Base-by-base conservation (phyloP, 30 jellyfish, hydroid and myxozoan genomes). In the Turritopsis dohrnii region DNA sequence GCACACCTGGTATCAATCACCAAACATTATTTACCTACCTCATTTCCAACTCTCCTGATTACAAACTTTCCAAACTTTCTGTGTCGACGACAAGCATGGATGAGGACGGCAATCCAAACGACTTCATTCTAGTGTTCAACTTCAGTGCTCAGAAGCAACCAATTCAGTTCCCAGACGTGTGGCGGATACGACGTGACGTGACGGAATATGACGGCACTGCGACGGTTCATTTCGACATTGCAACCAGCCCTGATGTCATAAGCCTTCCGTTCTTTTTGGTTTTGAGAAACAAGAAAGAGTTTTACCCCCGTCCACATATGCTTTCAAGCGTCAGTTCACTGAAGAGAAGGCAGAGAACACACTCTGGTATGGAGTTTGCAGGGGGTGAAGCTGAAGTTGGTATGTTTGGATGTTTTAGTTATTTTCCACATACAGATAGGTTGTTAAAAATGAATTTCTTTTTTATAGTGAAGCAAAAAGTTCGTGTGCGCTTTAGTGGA, bases 151-250 rank as follows among this genome's bases (percentile, higher is more conserved):
- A 71, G 41, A 85, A 85, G 69, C 86, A 84, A 54, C 97, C 95
- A 27, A 84, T 88, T 27, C 96, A 88, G 74, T 81, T 84, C 27
- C 41, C 84, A 29, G 89, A 82, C 29, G 74, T 88, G 16, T 82
- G 89, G 89, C 84, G 89, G 23, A 82, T 86, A 52, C 71, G 96
- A 17, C 84, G 98, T 30, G 98, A 93, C 69, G 66, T 89, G 24
- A 90, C 96, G 19, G 98, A 93, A 74, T 93, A 83, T 52, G 98
- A 93, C 71, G 96, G 98, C 72, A 87, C 79, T 71, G 98, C 89
- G 29, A 79, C 95, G 77, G 88, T 93, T 30, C 80, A 92, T 53
- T 86, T 88, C 27, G 71, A 88, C 30, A 85, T 84, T 0, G 73
- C 94, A 18, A 87, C 77, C 18, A 95, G 81, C 84, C 81, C 76